Percentiles rank a stretch among this genome's conserved stretches.
phyloP scores from a whole-genome alignment of 2,888 invertebrate species.

The Chrysina gloriosa region DNA sequence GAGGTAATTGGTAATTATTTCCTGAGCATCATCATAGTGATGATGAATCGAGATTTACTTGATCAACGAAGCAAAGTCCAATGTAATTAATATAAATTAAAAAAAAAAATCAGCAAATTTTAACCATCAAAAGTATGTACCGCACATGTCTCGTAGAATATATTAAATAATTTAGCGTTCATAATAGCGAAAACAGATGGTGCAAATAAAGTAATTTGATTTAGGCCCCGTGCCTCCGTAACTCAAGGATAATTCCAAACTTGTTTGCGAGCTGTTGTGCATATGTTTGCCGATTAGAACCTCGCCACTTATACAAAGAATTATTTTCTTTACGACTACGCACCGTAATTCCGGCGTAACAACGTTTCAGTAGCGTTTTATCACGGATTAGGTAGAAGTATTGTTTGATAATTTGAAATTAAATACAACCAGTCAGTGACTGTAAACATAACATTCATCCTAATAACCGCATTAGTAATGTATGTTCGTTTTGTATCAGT shows the following conservation, averaged over 20 bases:
- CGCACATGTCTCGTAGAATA: background rate
- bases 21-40: too few relatives aligned
- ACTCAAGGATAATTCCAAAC: constrained; percentile 5
- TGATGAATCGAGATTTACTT: too few relatives aligned
- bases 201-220: constrained; percentile 6
- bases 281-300: constrained; percentile 5
- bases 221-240: constrained; percentile 3
- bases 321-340: background rate
- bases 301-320: background rate
- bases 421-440: background rate
- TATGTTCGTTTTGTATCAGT: background rate
- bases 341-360: background rate
- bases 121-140: background rate
- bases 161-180: background rate
- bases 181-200: constrained; percentile 4
- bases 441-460: background rate
- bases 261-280: background rate
- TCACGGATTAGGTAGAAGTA: background rate
- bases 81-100: background rate
- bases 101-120: background rate
- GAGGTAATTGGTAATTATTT: background rate
- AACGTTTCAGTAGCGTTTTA: background rate
- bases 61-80: background rate
- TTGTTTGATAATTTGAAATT: background rate
- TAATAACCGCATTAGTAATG: background rate